Percentiles rank a stretch among this genome's conserved stretches.
phyloP scores from a whole-genome alignment of 2,888 invertebrate species.

The Nemapogon koenigi region DNA sequence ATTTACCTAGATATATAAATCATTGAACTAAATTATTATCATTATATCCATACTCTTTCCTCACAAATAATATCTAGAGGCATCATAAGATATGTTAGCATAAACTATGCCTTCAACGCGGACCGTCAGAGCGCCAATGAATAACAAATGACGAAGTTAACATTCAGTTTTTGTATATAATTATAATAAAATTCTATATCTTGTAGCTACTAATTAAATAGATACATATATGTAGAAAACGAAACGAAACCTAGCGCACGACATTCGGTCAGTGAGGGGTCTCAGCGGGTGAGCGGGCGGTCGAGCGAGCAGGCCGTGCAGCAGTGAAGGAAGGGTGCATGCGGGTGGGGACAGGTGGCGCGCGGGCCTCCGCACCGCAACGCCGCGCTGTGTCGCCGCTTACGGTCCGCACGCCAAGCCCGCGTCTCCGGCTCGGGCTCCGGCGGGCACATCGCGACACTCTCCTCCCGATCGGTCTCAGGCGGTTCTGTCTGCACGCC shows the following conservation, averaged over 20 bases:
- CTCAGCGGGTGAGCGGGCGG: conserved; percentile 55
- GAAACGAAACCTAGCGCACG: background rate
- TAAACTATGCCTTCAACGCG: conserved; percentile 10
- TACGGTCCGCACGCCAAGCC: conserved; percentile 48
- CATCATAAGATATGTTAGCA: conserved; percentile 55
- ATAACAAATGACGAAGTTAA: too few relatives aligned
- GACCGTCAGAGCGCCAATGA: too few relatives aligned
- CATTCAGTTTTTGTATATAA: too few relatives aligned
- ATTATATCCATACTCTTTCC: conserved; percentile 30
- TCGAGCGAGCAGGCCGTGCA: conserved; percentile 41
- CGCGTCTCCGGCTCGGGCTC: conserved; percentile 16
- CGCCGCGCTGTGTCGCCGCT: conserved; percentile 64
- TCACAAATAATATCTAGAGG: conserved; percentile 31
- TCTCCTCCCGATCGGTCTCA: conserved; percentile 16
- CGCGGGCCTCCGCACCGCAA: conserved; percentile 37
- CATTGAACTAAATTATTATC: conserved; percentile 49
- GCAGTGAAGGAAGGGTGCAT: conserved; percentile 61
- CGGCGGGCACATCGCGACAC: too few relatives aligned
- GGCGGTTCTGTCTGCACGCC: conserved; percentile 44
- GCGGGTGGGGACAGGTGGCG: conserved; percentile 35
- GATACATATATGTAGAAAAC: too few relatives aligned
- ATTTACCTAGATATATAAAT: conserved; percentile 1
- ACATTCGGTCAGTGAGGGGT: conserved; percentile 1
- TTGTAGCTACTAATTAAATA: too few relatives aligned
- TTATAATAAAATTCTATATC: too few relatives aligned